Conservation (phyloP, 2,113 vertebrate species). For the Sardina pilchardus region DNA sequence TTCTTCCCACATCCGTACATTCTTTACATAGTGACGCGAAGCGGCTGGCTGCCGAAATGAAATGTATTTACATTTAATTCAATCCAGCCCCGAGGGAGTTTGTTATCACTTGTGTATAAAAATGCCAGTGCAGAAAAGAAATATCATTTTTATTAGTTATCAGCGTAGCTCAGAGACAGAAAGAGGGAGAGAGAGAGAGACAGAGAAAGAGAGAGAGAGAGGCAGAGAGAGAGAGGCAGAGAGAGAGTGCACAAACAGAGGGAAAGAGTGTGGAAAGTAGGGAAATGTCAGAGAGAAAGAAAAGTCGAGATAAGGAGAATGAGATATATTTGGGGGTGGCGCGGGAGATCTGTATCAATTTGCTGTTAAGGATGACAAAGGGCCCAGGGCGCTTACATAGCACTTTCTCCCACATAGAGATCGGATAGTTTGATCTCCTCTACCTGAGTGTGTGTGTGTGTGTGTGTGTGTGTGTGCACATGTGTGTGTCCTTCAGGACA, state of each 20-base stretch:
- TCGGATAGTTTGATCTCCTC: not conserved
- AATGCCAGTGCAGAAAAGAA: not conserved
- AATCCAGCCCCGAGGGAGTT: not conserved
- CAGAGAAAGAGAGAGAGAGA: not conserved
- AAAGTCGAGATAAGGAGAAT: not conserved
- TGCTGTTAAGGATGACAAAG: slow-evolving; percentile 16
- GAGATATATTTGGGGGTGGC: not conserved
- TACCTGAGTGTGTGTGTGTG: not conserved
- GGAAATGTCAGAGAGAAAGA: not conserved
- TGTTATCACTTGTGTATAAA: not conserved
- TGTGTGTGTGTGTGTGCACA: not conserved
- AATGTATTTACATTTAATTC: not conserved
- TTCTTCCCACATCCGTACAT: not conserved
- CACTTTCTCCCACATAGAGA: not conserved
- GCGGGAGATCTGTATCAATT: not conserved
- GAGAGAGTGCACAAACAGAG: not conserved
- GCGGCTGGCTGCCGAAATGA: not conserved
- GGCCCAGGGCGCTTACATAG: not conserved
- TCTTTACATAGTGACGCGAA: not conserved
- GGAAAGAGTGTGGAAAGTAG: not conserved
- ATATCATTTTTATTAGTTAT: not conserved
- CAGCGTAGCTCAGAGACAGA: not conserved
- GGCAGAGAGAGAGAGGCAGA: not conserved
- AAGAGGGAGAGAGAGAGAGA: not conserved
- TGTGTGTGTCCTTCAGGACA: not conserved